Evolutionary conservation across 2,888 invertebrate species (phyloP).

Genomic region (Atethmia centrago): DNA sequence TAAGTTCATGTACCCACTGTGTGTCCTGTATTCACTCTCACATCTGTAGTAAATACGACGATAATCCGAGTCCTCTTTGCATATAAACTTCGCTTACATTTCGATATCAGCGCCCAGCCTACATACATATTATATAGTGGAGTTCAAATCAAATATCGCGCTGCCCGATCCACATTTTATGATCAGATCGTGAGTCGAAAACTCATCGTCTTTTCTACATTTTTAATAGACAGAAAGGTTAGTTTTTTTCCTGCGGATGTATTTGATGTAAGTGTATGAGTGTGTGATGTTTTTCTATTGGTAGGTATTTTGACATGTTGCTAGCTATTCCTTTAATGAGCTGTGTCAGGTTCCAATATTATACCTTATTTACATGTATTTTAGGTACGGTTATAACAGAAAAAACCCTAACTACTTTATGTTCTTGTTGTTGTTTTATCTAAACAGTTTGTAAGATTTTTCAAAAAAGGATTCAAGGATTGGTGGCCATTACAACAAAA

Average conservation of each 20-base stretch:
- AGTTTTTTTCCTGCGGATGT: constrained; percentile 29
- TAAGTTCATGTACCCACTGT: neutral
- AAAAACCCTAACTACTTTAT: neutral
- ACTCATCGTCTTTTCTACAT: constrained; percentile 71
- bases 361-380: neutral
- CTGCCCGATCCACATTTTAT: constrained; percentile 69
- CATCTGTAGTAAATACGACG: constrained; percentile 24
- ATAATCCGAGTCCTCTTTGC: constrained; percentile 37
- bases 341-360: neutral
- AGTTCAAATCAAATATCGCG: constrained; percentile 70
- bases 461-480: neutral
- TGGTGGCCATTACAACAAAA: neutral
- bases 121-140: constrained; percentile 56
- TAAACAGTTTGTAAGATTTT: neutral
- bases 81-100: constrained; percentile 41
- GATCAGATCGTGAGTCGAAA: constrained; percentile 72
- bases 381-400: neutral
- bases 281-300: neutral
- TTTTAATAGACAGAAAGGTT: constrained; percentile 69
- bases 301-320: neutral
- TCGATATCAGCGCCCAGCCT: constrained; percentile 42
- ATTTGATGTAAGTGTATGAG: constrained; percentile 2
- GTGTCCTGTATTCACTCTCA: neutral
- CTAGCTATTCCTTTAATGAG: neutral
- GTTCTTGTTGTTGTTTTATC: neutral